A percentile compares a stretch with the other conserved stretches of the same genome.
phyloP scores from a whole-genome alignment of 2,888 invertebrate species.

The Drosophila histrio region DNA sequence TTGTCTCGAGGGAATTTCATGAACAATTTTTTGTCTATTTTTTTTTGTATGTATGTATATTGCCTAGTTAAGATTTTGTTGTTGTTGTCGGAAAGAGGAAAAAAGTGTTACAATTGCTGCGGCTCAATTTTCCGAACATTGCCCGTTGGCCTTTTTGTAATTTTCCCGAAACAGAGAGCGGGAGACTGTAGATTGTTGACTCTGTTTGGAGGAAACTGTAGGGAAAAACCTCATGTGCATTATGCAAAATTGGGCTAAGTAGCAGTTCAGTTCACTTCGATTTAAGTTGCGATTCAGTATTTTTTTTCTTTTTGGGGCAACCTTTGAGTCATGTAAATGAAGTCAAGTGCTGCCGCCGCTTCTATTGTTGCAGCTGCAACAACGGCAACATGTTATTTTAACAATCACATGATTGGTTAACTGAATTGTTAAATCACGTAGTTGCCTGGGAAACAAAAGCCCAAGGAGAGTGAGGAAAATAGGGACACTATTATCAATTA shows the following conservation, averaged over 20 bases:
- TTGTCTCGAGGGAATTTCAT: slow-evolving; percentile 69
- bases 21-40: slow-evolving; percentile 36
- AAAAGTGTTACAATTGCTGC: slow-evolving; percentile 70
- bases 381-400: slow-evolving; percentile 65
- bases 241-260: slow-evolving; percentile 77
- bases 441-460: not conserved
- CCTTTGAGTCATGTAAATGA: slow-evolving; percentile 63
- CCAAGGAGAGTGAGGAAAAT: not conserved
- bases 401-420: slow-evolving; percentile 71
- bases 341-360: slow-evolving; percentile 64
- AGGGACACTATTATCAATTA: not conserved
- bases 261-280: slow-evolving; percentile 57
- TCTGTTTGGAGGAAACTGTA: slow-evolving; percentile 1
- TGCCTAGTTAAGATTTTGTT: slow-evolving; percentile 50
- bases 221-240: slow-evolving; percentile 64
- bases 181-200: slow-evolving; percentile 14
- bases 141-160: slow-evolving; percentile 48
- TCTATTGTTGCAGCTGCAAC: slow-evolving; percentile 11
- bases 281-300: slow-evolving; percentile 19
- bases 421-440: slow-evolving; percentile 28
- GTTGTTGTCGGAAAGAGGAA: slow-evolving; percentile 1
- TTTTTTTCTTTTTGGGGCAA: slow-evolving; percentile 20
- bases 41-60: slow-evolving; percentile 13
- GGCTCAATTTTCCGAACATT: slow-evolving; percentile 63
- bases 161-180: slow-evolving; percentile 15